Evolutionary conservation across 2,888 invertebrate species (phyloP).

Genomic region (Pterostichus niger): DNA sequence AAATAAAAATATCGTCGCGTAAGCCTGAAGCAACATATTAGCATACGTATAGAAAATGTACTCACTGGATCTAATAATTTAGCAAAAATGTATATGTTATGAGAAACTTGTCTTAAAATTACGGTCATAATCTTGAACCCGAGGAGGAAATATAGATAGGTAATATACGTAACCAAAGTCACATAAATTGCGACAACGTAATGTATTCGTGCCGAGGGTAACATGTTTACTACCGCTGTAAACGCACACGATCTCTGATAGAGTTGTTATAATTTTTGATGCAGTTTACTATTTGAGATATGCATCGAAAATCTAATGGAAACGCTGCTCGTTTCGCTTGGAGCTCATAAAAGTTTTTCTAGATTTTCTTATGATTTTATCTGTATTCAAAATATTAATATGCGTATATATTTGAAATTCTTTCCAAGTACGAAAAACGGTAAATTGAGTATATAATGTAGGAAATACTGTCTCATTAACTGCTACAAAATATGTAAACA

Average conservation of each 20-base stretch:
- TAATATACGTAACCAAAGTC: constrained; percentile 20
- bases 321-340: constrained; percentile 5
- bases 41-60: constrained; percentile 40
- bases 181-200: constrained; percentile 18
- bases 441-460: constrained; percentile 7
- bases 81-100: constrained; percentile 32
- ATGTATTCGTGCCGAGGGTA: constrained; percentile 27
- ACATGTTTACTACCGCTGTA: constrained; percentile 22
- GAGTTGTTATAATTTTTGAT: constrained; percentile 49
- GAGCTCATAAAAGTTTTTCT: constrained; percentile 25
- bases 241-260: constrained; percentile 21
- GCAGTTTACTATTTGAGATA: constrained; percentile 39
- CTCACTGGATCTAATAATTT: constrained; percentile 28
- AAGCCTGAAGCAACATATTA: constrained; percentile 25
- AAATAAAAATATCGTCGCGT: too few relatives aligned
- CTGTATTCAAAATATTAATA: constrained; percentile 13
- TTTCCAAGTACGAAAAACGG: constrained; percentile 19
- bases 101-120: constrained; percentile 44
- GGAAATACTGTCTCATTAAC: background rate
- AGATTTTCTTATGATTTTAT: constrained; percentile 33
- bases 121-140: constrained; percentile 16
- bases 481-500: too few relatives aligned
- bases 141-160: constrained; percentile 8
- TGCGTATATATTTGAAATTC: constrained; percentile 35
- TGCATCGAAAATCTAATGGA: constrained; percentile 32